Evolutionary conservation across 2,888 invertebrate species (phyloP).

Genomic region (Prosopocoilus inquinatus): DNA sequence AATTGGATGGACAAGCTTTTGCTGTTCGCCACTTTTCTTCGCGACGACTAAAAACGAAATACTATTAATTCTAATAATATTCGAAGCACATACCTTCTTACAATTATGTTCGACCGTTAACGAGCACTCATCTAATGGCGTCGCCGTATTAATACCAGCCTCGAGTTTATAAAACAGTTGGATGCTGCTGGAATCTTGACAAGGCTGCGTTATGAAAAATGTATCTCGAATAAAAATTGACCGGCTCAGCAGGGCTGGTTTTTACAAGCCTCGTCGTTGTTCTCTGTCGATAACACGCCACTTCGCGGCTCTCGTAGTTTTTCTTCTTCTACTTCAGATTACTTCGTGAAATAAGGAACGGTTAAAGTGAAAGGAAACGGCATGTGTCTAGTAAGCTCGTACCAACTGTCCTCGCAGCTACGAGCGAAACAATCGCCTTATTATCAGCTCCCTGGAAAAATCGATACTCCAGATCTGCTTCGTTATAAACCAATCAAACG

Average conservation of each 20-base stretch:
- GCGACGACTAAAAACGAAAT: conserved; percentile 18
- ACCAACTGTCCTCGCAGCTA: conserved; percentile 5
- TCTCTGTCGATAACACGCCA: conserved; percentile 1
- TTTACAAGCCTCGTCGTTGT: conserved; percentile 11
- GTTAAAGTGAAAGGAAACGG: conserved; percentile 3
- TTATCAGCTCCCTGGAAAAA: conserved; percentile 24
- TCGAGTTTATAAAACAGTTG: conserved; percentile 39
- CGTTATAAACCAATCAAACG: conserved; percentile 39
- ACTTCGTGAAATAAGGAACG: not conserved
- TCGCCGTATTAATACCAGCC: conserved; percentile 37
- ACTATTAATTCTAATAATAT: conserved; percentile 40
- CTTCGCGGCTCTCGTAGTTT: not conserved
- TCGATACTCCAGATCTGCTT: conserved; percentile 29
- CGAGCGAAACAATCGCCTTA: conserved; percentile 23
- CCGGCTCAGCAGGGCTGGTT: conserved; percentile 15
- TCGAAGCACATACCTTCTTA: conserved; percentile 32
- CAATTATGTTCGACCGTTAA: conserved; percentile 30
- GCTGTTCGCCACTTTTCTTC: conserved; percentile 28
- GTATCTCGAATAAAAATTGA: conserved; percentile 38
- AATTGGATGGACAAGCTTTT: conserved; percentile 52
- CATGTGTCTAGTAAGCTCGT: not conserved
- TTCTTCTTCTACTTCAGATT: too few species aligned
- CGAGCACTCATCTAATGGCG: conserved; percentile 41
- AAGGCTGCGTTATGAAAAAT: conserved; percentile 48
- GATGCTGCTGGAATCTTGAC: conserved; percentile 43